phyloP scores from a whole-genome alignment of 2,888 invertebrate genomes.

The Arge pagana region DNA sequence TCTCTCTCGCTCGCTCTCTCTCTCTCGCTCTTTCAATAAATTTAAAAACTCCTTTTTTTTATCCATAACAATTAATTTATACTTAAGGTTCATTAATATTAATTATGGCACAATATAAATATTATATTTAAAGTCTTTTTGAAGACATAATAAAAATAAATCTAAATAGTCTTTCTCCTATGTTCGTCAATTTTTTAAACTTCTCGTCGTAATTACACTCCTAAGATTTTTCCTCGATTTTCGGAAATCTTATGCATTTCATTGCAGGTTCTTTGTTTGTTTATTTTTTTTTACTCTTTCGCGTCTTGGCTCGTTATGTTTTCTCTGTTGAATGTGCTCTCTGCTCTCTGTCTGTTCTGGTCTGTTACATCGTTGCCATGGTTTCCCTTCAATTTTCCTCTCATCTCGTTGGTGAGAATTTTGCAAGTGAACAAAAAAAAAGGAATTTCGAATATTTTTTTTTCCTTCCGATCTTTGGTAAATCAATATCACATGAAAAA shows the following conservation, averaged over 20 bases:
- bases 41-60: constrained; percentile 51
- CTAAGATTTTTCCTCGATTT: constrained; percentile 25
- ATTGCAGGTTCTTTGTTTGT: background rate
- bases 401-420: no score
- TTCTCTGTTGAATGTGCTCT: constrained; percentile 27
- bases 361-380: constrained; percentile 28
- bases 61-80: constrained; percentile 54
- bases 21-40: constrained; percentile 51
- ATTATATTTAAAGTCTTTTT: constrained; percentile 58
- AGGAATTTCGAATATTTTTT: no score
- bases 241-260: constrained; percentile 15
- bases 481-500: constrained; percentile 57
- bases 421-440: constrained; percentile 1
- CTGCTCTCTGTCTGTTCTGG: constrained; percentile 28
- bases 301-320: background rate
- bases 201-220: constrained; percentile 34
- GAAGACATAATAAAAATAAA: constrained; percentile 58
- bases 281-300: background rate
- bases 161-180: constrained; percentile 57
- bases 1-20: constrained; percentile 39
- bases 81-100: constrained; percentile 56
- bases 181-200: constrained; percentile 45
- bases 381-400: no score
- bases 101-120: constrained; percentile 58
- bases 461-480: constrained; percentile 53